phyloP scores from a whole-genome alignment of 2,888 invertebrate genomes.

The Ormia ochracea region DNA sequence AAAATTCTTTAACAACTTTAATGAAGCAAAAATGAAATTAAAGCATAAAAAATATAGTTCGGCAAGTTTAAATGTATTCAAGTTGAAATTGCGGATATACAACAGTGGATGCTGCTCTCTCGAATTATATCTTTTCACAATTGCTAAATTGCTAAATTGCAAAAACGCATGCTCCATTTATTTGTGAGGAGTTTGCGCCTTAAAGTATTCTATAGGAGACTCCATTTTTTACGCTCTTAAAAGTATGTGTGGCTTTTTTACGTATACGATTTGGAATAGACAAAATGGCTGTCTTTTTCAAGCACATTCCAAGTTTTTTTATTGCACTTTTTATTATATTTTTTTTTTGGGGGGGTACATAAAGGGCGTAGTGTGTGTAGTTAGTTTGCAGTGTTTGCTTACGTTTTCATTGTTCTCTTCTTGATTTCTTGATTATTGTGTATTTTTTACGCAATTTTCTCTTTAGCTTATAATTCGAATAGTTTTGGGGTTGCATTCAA shows the following conservation, averaged over 20 bases:
- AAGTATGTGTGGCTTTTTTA: constrained; percentile 18
- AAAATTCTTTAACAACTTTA: constrained; percentile 28
- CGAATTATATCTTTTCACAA: not conserved
- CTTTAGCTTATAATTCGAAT: no score
- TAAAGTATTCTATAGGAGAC: not conserved
- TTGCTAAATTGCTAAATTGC: not conserved
- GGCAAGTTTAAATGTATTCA: constrained; percentile 50
- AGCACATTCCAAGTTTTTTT: not conserved
- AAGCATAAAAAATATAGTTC: not conserved
- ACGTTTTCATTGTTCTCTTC: constrained; percentile 11
- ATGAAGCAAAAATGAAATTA: not conserved
- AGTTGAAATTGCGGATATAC: constrained; percentile 28
- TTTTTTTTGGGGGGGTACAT: not conserved
- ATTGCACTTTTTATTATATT: not conserved
- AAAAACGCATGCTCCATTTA: constrained; percentile 36
- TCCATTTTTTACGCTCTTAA: constrained; percentile 47
- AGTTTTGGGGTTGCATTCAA: not conserved
- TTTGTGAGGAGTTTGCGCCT: constrained; percentile 45
- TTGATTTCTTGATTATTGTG: not conserved
- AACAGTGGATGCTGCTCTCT: constrained; percentile 50
- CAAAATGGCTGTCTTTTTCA: constrained; percentile 62
- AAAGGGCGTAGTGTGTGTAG: constrained; percentile 29
- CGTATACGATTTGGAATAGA: constrained; percentile 13
- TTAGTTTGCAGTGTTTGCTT: not conserved
- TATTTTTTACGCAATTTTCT: not conserved